Evolutionary conservation across 1,140 invertebrate species (phyloP), one percentile per base, ranked within the genome.

Genomic region (Ips nitidus): DNA sequence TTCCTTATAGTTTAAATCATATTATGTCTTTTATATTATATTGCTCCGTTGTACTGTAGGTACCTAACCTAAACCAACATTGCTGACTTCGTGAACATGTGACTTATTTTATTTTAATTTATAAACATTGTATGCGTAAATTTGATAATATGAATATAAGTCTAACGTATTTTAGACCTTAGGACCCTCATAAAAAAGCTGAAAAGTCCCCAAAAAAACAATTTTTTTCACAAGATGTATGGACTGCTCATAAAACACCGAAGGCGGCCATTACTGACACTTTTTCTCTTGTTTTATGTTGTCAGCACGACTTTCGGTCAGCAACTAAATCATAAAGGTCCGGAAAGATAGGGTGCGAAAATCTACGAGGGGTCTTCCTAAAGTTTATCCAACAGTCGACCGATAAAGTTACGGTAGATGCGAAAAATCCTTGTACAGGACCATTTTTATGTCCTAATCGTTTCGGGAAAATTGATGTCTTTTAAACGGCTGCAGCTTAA

Each of bases 401-500:
- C 22, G 22, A 22, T 22, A 22, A 22, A 22, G 22, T 22, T 22
- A 22, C 22, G 22, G 22, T 22, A 22, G 22, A 22, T 22, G 22
- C 22, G 22, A 22, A 22, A 22, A 22, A 22, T 22, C 22, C 22
- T 22, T 22, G 22, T 22, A 22, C 22, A 22, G 3, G 45, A 45
- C 39, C 38, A 53, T 43, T 61, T 67, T 69, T 69, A 69, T 40
- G 66, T 53, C n/a, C 57, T 41, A 50, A 59, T 69, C 66, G 58
- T 61, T 69, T 69, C 42, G 41, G 37, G 3, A 56, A 61, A 69
- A 61, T 69, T 61, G 52, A 61, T 61, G 58, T 60, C 22, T 42
- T 22, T 42, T 53, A 61, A 69, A 62, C 57, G 53, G 58, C 36
- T 58, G 66, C 58, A 58, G 40, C 62, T 62, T 43, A 61, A 69